Percentiles rank a stretch among this genome's conserved stretches.
Evolutionary conservation across 2,113 vertebrate species (phyloP).

Genomic region (Corydoras maculifer): DNA sequence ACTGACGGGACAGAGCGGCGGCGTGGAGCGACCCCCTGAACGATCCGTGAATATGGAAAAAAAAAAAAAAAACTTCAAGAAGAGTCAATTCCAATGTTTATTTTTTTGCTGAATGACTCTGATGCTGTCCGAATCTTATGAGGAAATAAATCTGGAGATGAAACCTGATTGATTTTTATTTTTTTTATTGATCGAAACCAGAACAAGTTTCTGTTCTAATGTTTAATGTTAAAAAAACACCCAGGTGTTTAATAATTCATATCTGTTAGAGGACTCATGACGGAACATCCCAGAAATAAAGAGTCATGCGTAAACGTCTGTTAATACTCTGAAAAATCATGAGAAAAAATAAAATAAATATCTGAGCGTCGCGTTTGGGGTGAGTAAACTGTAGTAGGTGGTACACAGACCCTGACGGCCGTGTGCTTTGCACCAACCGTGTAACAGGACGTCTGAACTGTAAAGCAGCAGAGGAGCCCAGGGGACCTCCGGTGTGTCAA

Average conservation of each 20-base stretch:
- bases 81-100: conserved; percentile 26
- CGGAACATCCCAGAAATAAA: conserved; percentile 53
- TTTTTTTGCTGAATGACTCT: conserved; percentile 51
- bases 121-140: conserved; percentile 51
- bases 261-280: conserved; percentile 52
- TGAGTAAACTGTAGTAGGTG: conserved; percentile 50
- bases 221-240: conserved; percentile 62
- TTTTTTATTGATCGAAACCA: background rate
- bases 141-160: conserved; percentile 43
- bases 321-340: conserved; percentile 51
- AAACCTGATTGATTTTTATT: background rate
- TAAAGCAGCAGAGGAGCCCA: conserved; percentile 41
- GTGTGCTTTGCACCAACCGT: conserved; percentile 59
- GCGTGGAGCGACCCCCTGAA: no score
- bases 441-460: conserved; percentile 53
- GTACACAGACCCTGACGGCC: conserved; percentile 48
- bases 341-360: conserved; percentile 21
- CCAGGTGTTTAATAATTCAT: conserved; percentile 56
- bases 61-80: conserved; percentile 11
- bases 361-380: conserved; percentile 12
- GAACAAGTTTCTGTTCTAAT: conserved; percentile 39
- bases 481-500: conserved; percentile 26
- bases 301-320: conserved; percentile 19
- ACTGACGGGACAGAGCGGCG: no score
- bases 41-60: conserved; percentile 59